Evolutionary conservation across 1,140 invertebrate genomes (phyloP).

Genomic region (Bombus terrestris): DNA sequence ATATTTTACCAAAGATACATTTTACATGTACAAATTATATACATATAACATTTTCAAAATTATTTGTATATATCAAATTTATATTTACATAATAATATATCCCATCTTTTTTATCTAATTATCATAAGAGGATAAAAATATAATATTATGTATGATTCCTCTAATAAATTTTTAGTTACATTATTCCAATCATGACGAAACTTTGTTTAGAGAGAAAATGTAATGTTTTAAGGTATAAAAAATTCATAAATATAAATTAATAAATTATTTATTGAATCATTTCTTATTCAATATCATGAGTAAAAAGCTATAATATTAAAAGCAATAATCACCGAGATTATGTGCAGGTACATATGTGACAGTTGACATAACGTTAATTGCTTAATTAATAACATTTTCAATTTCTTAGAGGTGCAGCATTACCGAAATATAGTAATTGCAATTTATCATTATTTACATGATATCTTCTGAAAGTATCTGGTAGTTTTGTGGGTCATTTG

Average conservation of each 20-base stretch:
- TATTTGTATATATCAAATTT: constrained; percentile 43
- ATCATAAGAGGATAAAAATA: not conserved
- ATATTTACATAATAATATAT: constrained; percentile 17
- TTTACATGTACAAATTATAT: constrained; percentile 41
- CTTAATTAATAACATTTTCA: constrained; percentile 27
- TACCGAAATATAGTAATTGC: constrained; percentile 40
- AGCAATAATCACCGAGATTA: constrained; percentile 39
- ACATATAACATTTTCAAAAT: constrained; percentile 29
- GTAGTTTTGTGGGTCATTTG: constrained; percentile 86
- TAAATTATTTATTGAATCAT: constrained; percentile 57
- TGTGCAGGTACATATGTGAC: constrained; percentile 49
- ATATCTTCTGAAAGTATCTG: constrained; percentile 86
- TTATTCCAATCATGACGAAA: constrained; percentile 2
- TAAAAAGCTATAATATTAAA: constrained; percentile 46
- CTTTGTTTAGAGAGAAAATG: constrained; percentile 32
- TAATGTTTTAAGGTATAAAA: constrained; percentile 7
- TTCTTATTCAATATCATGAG: constrained; percentile 3
- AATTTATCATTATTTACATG: constrained; percentile 64
- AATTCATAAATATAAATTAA: constrained; percentile 24
- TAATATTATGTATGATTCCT: constrained; percentile 1
- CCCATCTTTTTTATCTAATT: constrained; percentile 12
- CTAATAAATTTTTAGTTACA: not conserved
- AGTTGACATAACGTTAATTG: constrained; percentile 45
- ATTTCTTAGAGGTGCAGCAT: constrained; percentile 34
- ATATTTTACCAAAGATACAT: constrained; percentile 56